These are phyloP conservation scores for Hydropotes inermis DNA, from an alignment of 2,113 vertebrate species.

Conservation along the genomic window DNA sequence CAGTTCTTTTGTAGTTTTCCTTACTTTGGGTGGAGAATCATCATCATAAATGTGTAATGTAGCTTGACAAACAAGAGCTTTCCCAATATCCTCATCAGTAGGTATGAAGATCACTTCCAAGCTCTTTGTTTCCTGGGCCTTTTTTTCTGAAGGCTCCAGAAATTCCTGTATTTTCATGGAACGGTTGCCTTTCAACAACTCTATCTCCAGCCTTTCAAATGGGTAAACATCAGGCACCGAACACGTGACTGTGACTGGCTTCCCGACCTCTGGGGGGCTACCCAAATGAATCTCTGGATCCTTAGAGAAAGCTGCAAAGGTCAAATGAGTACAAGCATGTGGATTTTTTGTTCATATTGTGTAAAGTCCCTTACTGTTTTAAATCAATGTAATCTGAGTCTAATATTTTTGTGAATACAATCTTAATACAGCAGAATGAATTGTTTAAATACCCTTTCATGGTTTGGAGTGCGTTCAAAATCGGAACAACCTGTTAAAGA, in stretches of 20 bases:
- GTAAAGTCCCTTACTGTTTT: background rate
- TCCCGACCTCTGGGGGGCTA: slow-evolving; percentile 51
- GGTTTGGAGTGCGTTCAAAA: background rate
- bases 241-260: slow-evolving; percentile 68
- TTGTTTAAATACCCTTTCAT: background rate
- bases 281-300: slow-evolving; percentile 79
- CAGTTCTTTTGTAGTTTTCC: slow-evolving; percentile 55
- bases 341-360: background rate
- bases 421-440: background rate
- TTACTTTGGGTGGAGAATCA: slow-evolving; percentile 65
- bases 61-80: slow-evolving; percentile 77
- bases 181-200: slow-evolving; percentile 57
- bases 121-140: slow-evolving; percentile 71
- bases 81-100: slow-evolving; percentile 70
- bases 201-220: slow-evolving; percentile 67
- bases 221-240: slow-evolving; percentile 78
- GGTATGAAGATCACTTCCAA: slow-evolving; percentile 68
- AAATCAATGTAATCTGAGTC: background rate
- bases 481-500: background rate
- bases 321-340: background rate
- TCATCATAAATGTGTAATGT: slow-evolving; percentile 53
- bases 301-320: slow-evolving; percentile 81
- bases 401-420: background rate
- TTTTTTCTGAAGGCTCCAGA: background rate
- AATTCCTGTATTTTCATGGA: background rate